phyloP scores from a whole-genome alignment of 30 jellyfish, hydroid and myxozoan species.

The Hydra vulgaris region DNA sequence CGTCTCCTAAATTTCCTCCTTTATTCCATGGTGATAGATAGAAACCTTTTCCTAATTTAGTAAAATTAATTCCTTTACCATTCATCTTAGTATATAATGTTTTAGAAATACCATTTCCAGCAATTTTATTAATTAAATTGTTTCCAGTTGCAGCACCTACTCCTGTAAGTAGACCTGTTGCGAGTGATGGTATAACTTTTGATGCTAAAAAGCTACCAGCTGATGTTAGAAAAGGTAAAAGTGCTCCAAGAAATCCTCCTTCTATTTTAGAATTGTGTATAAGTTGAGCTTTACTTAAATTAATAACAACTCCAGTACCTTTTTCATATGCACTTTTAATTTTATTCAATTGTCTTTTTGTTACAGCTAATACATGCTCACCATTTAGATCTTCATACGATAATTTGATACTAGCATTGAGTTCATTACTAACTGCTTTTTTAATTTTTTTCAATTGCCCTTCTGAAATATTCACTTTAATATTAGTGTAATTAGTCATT shows the following conservation, averaged over 20 bases:
- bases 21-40: background rate
- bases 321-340: background rate
- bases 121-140: background rate
- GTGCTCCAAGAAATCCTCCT: background rate
- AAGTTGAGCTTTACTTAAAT: background rate
- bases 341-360: background rate
- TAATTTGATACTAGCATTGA: too few relatives aligned
- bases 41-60: background rate
- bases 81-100: background rate
- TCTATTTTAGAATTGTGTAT: background rate
- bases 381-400: background rate
- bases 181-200: background rate
- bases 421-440: too few relatives aligned
- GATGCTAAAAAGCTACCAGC: background rate
- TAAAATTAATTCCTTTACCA: background rate
- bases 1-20: background rate
- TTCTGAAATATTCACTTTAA: too few relatives aligned
- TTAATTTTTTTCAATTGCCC: too few relatives aligned
- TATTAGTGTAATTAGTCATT: too few relatives aligned
- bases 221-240: background rate
- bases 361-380: background rate
- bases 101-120: background rate
- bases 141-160: background rate
- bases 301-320: background rate
- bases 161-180: background rate